These are phyloP conservation scores for Caenorhabditis latens DNA, from an alignment of 1,140 invertebrate species.

Conservation along the genomic window DNA sequence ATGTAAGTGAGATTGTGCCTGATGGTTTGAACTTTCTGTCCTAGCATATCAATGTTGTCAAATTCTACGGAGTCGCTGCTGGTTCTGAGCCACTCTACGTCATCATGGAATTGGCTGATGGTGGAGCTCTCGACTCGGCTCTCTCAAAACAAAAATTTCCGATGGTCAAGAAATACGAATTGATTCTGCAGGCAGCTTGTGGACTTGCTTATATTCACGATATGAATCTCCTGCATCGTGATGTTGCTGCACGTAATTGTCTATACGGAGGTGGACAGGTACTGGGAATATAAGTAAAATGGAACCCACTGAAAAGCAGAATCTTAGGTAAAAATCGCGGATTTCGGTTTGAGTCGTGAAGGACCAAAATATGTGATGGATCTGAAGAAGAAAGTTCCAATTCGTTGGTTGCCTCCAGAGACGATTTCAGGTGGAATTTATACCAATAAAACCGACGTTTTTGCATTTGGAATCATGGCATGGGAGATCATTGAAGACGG, in stretches of 20 bases:
- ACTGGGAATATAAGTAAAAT: not conserved
- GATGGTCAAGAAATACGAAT: constrained; percentile 63
- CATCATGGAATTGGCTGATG: constrained; percentile 61
- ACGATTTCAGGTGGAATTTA: constrained; percentile 62
- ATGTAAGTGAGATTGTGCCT: not conserved
- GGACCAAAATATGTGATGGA: constrained; percentile 63
- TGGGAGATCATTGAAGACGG: constrained; percentile 68
- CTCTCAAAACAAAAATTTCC: constrained; percentile 65
- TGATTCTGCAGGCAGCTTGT: constrained; percentile 68
- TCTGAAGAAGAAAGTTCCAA: constrained; percentile 59
- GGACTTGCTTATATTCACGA: constrained; percentile 70
- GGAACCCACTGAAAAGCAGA: too few species aligned
- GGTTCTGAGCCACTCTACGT: constrained; percentile 59
- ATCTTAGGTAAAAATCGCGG: constrained; percentile 65
- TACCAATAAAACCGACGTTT: constrained; percentile 66
- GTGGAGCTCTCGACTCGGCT: constrained; percentile 68
- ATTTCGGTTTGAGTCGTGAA: constrained; percentile 66
- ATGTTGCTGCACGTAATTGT: constrained; percentile 70
- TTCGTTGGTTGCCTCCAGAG: constrained; percentile 67
- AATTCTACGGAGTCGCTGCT: constrained; percentile 61
- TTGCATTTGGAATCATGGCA: constrained; percentile 65
- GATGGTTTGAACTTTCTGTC: not conserved
- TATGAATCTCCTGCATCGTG: constrained; percentile 70
- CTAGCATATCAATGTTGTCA: constrained; percentile 61
- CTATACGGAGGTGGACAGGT: constrained; percentile 64